phyloP scores from a whole-genome alignment of 2,113 vertebrate species.

The Macheiramphus alcinus region DNA sequence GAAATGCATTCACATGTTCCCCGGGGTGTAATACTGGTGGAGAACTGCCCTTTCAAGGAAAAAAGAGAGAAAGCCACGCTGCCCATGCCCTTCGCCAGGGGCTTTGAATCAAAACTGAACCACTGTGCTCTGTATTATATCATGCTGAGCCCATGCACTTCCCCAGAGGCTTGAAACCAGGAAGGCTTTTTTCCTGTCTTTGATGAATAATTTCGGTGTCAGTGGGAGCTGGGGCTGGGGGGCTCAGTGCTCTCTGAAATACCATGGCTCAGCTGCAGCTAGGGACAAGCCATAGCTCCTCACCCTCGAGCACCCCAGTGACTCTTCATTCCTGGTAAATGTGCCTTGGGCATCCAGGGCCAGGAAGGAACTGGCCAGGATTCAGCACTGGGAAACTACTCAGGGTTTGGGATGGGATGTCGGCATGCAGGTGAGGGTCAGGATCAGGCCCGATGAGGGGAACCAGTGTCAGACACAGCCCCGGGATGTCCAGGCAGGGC shows the following conservation, averaged over 20 bases:
- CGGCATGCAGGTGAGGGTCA: accelerated
- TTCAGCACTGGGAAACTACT: not conserved
- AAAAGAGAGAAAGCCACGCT: not conserved
- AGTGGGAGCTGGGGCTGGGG: not conserved
- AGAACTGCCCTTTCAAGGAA: not conserved
- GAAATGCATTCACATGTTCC: not conserved
- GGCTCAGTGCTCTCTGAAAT: not conserved
- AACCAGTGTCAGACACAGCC: not conserved
- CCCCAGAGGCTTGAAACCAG: not conserved
- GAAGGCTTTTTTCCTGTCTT: not conserved
- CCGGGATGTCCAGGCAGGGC: not conserved
- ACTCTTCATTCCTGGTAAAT: not conserved
- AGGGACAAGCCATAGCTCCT: not conserved
- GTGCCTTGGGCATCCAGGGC: not conserved
- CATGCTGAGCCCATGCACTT: not conserved
- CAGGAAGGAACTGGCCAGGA: not conserved
- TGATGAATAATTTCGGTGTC: not conserved
- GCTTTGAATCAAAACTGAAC: constrained; percentile 13
- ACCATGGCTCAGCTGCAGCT: not conserved
- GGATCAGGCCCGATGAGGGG: not conserved
- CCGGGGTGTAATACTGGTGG: not conserved
- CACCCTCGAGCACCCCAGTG: not conserved
- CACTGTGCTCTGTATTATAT: not conserved
- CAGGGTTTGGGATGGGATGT: not conserved
- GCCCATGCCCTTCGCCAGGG: not conserved